phyloP scores from a whole-genome alignment of 2,113 vertebrate species.

The Eleginops maclovinus region DNA sequence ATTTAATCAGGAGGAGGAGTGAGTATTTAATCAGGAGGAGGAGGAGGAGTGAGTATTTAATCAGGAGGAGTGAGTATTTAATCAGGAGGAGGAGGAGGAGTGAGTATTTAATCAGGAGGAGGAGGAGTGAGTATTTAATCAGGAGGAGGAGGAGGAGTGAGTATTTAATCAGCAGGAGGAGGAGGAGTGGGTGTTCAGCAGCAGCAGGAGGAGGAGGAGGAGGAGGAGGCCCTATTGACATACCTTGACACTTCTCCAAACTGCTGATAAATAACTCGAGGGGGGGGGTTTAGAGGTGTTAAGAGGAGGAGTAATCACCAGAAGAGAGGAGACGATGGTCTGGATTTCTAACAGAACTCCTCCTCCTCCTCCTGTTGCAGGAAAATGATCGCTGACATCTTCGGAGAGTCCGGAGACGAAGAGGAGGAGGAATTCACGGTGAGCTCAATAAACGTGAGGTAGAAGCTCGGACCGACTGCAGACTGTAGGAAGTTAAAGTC shows the following conservation, averaged over 20 bases:
- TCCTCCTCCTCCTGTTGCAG: too few relatives aligned
- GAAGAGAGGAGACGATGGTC: too few relatives aligned
- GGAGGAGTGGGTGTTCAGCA: conserved; percentile 94
- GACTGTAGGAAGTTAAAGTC: background rate
- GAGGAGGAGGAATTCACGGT: conserved; percentile 98
- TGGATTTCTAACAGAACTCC: too few relatives aligned
- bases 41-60: conserved; percentile 95
- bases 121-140: conserved; percentile 95
- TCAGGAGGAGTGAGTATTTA: too few relatives aligned
- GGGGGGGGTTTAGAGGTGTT: too few relatives aligned
- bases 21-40: conserved; percentile 90
- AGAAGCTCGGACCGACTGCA: too few relatives aligned
- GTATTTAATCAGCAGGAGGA: conserved; percentile 89
- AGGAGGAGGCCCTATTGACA: too few relatives aligned
- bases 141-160: conserved; percentile 94
- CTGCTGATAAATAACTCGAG: too few relatives aligned
- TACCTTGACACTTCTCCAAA: too few relatives aligned
- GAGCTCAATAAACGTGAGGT: conserved; percentile 25
- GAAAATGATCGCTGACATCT: conserved; percentile 99
- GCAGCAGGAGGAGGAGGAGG: too few relatives aligned
- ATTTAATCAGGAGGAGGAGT: conserved; percentile 98
- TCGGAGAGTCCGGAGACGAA: conserved; percentile 98
- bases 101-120: too few relatives aligned
- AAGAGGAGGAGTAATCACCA: too few relatives aligned
- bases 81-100: conserved; percentile 90